Percentiles rank a stretch among this genome's conserved stretches.
Conservation (phyloP, 1,140 invertebrate species). For the roundworm (Caenorhabditis elegans) region WBcel235 BX284606.5:3446001-3446500, state of each 20-base stretch:
- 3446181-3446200: not conserved
- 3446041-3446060: too few species aligned
- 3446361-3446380: not conserved
- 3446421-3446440: not conserved
- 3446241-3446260: too few species aligned
- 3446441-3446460: too few species aligned
- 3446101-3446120: too few species aligned
- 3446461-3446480: too few species aligned
- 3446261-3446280: not conserved
- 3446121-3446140: too few species aligned
- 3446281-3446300: not conserved
- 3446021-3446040: too few species aligned
- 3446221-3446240: too few species aligned
- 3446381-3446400: not conserved
- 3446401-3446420: not conserved
- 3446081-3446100: too few species aligned
- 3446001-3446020: too few species aligned
- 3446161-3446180: not conserved
- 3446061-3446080: too few species aligned
- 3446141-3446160: not conserved
- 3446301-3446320: not conserved
- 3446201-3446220: too few species aligned
- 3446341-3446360: not conserved
- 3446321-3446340: not conserved
- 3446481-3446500: not conserved